Evolutionary conservation across 23 tunicate genomes (phyloP).

Genomic region (Halocynthia roretzi): DNA sequence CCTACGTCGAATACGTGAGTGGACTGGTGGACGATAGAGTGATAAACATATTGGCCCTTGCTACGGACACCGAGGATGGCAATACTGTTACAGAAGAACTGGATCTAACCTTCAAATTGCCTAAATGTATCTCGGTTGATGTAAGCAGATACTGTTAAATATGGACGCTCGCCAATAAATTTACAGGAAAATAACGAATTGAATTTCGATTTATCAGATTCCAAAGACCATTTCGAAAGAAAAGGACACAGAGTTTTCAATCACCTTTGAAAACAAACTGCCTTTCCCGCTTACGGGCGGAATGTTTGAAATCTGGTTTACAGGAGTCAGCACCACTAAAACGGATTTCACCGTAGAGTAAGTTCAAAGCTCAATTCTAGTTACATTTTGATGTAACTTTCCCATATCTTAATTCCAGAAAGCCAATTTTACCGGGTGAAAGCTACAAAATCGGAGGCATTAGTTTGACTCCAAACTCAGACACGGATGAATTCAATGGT

Average conservation of each 20-base stretch:
- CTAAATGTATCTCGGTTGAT: slow-evolving; percentile 7
- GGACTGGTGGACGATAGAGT: slow-evolving; percentile 10
- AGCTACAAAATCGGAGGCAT: slow-evolving; percentile 6
- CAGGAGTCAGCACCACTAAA: background rate
- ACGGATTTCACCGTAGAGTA: background rate
- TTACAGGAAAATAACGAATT: no score
- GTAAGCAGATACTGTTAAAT: no score
- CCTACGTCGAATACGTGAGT: background rate
- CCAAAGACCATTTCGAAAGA: slow-evolving; percentile 6
- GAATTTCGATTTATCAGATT: background rate
- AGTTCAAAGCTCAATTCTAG: background rate
- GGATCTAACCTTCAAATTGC: background rate
- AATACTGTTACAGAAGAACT: background rate
- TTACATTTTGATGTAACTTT: background rate
- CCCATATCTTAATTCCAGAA: background rate
- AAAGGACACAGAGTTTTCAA: background rate
- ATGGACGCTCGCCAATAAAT: no score
- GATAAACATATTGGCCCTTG: slow-evolving; percentile 13
- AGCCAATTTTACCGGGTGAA: slow-evolving; percentile 18
- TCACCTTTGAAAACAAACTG: slow-evolving; percentile 24
- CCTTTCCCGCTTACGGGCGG: slow-evolving; percentile 17
- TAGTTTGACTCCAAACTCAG: background rate
- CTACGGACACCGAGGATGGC: slow-evolving; percentile 18
- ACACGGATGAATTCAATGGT: background rate
- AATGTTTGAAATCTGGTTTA: slow-evolving; percentile 1